These are phyloP conservation scores for Tenrec ecaudatus DNA, from an alignment of 2,113 vertebrate genomes.

Conservation along the genomic window DNA sequence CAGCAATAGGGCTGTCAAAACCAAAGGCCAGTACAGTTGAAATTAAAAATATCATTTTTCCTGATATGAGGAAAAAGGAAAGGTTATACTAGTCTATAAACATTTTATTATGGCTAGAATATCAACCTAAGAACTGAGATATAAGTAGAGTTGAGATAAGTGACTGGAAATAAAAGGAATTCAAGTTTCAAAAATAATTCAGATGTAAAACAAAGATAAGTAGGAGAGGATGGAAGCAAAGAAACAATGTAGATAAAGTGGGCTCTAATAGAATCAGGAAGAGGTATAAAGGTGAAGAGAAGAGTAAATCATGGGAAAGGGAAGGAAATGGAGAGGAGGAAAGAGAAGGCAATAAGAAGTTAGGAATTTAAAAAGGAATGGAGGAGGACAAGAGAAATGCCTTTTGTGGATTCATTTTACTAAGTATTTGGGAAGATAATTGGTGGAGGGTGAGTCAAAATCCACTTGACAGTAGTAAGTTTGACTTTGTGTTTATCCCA, in stretches of 20 bases:
- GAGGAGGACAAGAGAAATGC: slow-evolving; percentile 1
- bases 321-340: slow-evolving; percentile 57
- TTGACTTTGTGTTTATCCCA: too few species aligned
- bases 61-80: slow-evolving; percentile 1
- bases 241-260: neutral
- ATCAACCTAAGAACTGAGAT: neutral
- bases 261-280: neutral
- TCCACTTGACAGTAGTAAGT: too few species aligned
- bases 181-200: slow-evolving; percentile 3
- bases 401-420: neutral
- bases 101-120: neutral
- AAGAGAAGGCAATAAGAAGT: neutral
- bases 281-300: neutral
- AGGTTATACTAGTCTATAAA: neutral
- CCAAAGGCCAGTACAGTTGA: slow-evolving; percentile 35
- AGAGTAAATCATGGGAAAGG: slow-evolving; percentile 10
- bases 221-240: neutral
- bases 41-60: slow-evolving; percentile 51
- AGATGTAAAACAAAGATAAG: slow-evolving; percentile 36
- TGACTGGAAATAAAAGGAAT: slow-evolving; percentile 42
- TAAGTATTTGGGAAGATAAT: neutral
- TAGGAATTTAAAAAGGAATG: neutral
- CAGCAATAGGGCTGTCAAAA: slow-evolving; percentile 46
- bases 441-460: neutral
- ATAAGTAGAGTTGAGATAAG: neutral